Percentiles rank a stretch among this genome's conserved stretches.
Evolutionary conservation across 2,888 invertebrate species (phyloP).

Genomic region (Tubulanus polymorphus): DNA sequence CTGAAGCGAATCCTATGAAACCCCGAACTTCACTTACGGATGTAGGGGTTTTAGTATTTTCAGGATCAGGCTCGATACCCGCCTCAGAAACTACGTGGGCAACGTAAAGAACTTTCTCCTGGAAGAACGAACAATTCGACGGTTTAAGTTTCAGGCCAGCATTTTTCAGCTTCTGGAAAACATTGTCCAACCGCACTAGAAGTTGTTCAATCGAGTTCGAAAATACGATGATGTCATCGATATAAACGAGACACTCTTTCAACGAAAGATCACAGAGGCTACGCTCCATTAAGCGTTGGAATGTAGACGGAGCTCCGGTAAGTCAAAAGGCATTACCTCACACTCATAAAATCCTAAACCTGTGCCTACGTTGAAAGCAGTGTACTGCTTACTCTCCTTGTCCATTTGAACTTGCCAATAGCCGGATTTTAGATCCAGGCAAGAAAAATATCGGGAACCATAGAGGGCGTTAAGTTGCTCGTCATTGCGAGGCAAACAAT

Average conservation of each 20-base stretch:
- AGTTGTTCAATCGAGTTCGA: slow-evolving; percentile 14
- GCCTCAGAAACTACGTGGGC: too few species aligned
- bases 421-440: slow-evolving; percentile 13
- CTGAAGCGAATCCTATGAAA: too few species aligned
- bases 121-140: slow-evolving; percentile 12
- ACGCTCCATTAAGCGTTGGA: slow-evolving; percentile 18
- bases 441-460: slow-evolving; percentile 16
- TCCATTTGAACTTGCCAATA: slow-evolving; percentile 17
- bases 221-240: slow-evolving; percentile 24
- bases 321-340: slow-evolving; percentile 17
- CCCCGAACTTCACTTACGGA: too few species aligned
- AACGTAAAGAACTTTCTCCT: slow-evolving; percentile 16
- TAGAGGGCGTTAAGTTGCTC: slow-evolving; percentile 15
- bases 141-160: slow-evolving; percentile 14
- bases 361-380: slow-evolving; percentile 18
- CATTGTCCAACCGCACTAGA: slow-evolving; percentile 12
- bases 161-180: slow-evolving; percentile 11
- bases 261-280: slow-evolving; percentile 15
- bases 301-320: slow-evolving; percentile 17
- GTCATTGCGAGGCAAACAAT: slow-evolving; percentile 20
- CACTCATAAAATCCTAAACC: slow-evolving; percentile 20
- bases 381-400: slow-evolving; percentile 16
- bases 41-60: too few species aligned
- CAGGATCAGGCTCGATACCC: too few species aligned
- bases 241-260: slow-evolving; percentile 15